phyloP scores from a whole-genome alignment of 2,888 invertebrate genomes.

The Tenthredo amoena region DNA sequence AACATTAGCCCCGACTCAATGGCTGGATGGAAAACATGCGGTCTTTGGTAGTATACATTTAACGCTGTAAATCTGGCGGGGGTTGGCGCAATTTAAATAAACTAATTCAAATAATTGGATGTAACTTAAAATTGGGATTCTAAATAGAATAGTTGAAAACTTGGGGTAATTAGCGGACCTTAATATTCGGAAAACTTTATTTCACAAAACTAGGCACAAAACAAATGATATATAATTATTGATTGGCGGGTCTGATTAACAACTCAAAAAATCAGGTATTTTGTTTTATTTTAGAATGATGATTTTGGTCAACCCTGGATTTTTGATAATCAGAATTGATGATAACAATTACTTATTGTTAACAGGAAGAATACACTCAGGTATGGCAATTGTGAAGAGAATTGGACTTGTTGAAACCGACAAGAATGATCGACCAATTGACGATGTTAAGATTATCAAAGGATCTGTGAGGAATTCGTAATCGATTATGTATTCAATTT shows the following conservation, averaged over 20 bases:
- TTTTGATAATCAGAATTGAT: neutral
- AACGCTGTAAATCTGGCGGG: neutral
- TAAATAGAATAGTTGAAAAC: neutral
- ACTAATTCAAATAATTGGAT: neutral
- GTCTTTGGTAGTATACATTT: conserved; percentile 87
- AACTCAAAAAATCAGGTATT: too few species aligned
- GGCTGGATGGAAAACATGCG: conserved; percentile 98
- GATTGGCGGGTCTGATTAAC: too few species aligned
- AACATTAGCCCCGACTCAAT: conserved; percentile 97
- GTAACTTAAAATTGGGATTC: neutral
- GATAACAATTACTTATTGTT: conserved; percentile 57
- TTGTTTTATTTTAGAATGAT: neutral
- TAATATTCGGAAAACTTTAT: neutral
- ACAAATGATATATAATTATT: too few species aligned
- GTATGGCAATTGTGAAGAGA: conserved; percentile 94
- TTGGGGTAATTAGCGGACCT: neutral
- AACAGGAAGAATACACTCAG: conserved; percentile 86
- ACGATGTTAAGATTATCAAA: conserved; percentile 89
- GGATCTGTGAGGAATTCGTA: conserved; percentile 79
- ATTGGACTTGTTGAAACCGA: conserved; percentile 97
- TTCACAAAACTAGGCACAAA: too few species aligned
- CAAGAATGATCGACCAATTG: conserved; percentile 93
- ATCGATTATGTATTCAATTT: conserved; percentile 51
- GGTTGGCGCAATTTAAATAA: neutral
- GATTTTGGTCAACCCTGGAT: neutral